Evolutionary conservation across 2,888 invertebrate species (phyloP).

Genomic region (Zygaena filipendulae): DNA sequence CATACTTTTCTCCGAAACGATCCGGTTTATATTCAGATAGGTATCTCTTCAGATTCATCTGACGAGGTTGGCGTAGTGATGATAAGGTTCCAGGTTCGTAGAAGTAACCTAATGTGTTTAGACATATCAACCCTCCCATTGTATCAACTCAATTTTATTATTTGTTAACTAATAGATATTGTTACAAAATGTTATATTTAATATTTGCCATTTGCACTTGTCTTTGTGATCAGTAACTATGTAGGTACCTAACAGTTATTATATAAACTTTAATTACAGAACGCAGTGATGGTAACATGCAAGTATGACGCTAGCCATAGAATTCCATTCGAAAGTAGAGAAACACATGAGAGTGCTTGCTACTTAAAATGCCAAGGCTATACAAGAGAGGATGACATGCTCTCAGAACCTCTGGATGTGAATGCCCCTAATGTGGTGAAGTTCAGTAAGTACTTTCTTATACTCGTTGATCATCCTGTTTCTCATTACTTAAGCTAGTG

Average conservation of each 20-base stretch:
- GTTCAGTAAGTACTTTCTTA: constrained; percentile 36
- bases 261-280: no score
- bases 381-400: constrained; percentile 24
- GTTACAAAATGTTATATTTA: constrained; percentile 1
- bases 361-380: constrained; percentile 33
- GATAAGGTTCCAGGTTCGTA: no score
- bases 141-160: no score
- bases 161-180: constrained; percentile 3
- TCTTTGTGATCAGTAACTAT: no score
- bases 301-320: constrained; percentile 32
- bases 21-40: no score
- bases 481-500: no score
- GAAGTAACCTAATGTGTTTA: no score
- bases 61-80: no score
- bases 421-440: constrained; percentile 31
- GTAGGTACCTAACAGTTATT: no score
- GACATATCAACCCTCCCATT: no score
- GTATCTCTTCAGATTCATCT: no score
- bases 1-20: neutral
- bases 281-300: constrained; percentile 26
- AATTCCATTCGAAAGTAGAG: constrained; percentile 24
- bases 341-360: constrained; percentile 35
- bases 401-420: constrained; percentile 37
- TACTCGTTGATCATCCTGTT: no score
- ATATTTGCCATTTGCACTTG: constrained; percentile 3